These are phyloP conservation scores for Drosophila maculinotata DNA, from an alignment of 2,888 invertebrate genomes.

Conservation along the genomic window DNA sequence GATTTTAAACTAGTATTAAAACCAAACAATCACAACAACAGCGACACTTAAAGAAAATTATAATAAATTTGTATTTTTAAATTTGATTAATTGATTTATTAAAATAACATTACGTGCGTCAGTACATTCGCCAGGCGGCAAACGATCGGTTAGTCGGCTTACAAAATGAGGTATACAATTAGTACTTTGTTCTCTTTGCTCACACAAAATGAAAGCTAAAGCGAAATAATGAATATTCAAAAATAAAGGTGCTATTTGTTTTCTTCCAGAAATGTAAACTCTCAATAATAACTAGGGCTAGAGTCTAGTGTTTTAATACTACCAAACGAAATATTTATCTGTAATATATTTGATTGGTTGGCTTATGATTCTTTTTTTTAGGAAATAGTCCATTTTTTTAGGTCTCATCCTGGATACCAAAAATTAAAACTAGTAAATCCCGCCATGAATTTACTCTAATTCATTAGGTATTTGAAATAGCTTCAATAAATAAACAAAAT, in stretches of 20 bases:
- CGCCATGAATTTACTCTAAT: background rate
- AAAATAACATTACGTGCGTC: slow-evolving; percentile 53
- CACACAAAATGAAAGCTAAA: slow-evolving; percentile 16
- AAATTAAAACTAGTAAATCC: slow-evolving; percentile 3
- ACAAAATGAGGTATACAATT: slow-evolving; percentile 19
- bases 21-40: background rate
- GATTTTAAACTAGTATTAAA: background rate
- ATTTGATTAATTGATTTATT: slow-evolving; percentile 1
- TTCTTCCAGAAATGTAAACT: no score
- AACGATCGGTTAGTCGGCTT: slow-evolving; percentile 52
- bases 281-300: no score
- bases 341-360: no score
- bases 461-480: no score
- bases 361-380: no score
- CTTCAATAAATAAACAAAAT: no score
- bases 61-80: background rate
- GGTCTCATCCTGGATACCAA: no score
- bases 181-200: slow-evolving; percentile 9
- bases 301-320: no score
- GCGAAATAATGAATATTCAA: no score
- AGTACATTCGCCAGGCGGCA: slow-evolving; percentile 53
- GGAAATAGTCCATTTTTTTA: no score
- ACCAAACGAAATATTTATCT: no score
- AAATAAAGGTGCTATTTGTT: no score
- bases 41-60: background rate